Conservation (phyloP, 2,888 invertebrate genomes). For the Epistrophella euchroma region DNA sequence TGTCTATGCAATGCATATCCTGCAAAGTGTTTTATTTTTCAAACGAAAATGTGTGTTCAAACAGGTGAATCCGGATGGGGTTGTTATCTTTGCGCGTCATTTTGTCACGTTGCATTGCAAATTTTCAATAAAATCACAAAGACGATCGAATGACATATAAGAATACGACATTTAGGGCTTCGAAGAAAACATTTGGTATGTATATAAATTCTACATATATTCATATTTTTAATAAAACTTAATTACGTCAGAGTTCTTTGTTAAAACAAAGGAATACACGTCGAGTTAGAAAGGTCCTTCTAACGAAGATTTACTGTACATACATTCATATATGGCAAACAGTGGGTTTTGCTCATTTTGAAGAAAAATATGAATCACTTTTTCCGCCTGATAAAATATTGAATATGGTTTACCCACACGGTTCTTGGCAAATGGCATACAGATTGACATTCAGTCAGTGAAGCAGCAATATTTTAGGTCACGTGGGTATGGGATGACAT, state of each 20-base stretch:
- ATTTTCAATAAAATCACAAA: neutral
- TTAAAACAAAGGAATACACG: neutral
- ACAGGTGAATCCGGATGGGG: too few relatives aligned
- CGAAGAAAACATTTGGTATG: neutral
- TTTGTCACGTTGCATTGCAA: conserved; percentile 14
- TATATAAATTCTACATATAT: neutral
- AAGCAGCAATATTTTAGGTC: neutral
- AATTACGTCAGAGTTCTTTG: neutral
- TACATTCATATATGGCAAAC: neutral
- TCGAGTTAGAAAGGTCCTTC: too few relatives aligned
- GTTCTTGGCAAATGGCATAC: neutral
- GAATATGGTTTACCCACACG: neutral
- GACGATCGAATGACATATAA: too few relatives aligned
- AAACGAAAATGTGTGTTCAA: too few relatives aligned
- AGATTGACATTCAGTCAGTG: neutral
- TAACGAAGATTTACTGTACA: neutral
- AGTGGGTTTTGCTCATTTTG: neutral
- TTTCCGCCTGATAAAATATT: neutral
- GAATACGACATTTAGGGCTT: neutral
- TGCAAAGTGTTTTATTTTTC: too few relatives aligned
- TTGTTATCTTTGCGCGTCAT: neutral
- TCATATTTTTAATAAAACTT: neutral
- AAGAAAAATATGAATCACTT: neutral
- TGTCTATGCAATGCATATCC: too few relatives aligned
- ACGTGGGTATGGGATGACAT: neutral